Evolutionary conservation across 2,797 vertebrate species (phyloP).

Genomic region (Clarias pachynema): DNA sequence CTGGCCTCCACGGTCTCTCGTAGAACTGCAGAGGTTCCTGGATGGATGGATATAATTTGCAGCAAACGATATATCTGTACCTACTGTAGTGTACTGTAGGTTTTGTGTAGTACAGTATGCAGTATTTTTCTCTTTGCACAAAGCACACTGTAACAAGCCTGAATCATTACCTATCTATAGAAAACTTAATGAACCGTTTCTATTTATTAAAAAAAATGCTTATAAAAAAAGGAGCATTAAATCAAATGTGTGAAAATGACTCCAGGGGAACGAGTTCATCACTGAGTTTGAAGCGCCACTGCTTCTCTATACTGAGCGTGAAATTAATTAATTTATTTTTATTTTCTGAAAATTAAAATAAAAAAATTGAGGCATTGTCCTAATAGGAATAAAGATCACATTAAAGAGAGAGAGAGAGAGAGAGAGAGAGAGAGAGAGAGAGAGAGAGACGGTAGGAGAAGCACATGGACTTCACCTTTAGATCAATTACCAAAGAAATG

Average conservation of each 20-base stretch:
- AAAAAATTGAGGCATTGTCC: no score
- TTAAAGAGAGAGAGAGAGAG: background rate
- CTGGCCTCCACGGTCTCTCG: no score
- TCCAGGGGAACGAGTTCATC: background rate
- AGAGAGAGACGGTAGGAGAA: constrained; percentile 8
- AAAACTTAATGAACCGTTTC: background rate
- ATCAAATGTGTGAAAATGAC: background rate
- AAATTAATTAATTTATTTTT: background rate
- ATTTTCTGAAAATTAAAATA: background rate
- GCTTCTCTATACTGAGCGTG: background rate
- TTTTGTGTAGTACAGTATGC: no score
- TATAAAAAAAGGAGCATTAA: background rate
- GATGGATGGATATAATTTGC: no score
- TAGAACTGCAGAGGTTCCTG: no score
- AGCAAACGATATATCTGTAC: no score
- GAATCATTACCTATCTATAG: background rate
- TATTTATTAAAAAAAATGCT: background rate
- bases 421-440: constrained; percentile 33
- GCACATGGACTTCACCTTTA: constrained; percentile 53
- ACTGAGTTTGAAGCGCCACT: background rate
- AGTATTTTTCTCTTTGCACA: background rate
- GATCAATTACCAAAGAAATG: constrained; percentile 60
- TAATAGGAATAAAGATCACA: no score
- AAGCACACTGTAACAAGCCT: background rate
- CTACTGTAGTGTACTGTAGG: no score